A percentile compares a stretch with the other conserved stretches of the same genome.
Evolutionary conservation across 2,888 invertebrate species (phyloP).

Genomic region (Mantis religiosa): DNA sequence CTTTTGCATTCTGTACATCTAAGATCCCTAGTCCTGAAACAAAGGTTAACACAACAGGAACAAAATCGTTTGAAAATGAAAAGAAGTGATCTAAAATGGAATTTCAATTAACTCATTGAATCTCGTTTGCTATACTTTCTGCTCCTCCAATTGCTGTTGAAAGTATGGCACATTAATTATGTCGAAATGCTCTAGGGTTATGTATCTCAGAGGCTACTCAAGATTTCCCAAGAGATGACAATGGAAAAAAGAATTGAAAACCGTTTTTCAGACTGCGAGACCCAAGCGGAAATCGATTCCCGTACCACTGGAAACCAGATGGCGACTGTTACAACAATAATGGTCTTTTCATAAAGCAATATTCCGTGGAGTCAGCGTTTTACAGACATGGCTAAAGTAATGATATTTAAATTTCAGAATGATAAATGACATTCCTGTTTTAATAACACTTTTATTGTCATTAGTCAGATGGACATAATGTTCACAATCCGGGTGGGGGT

Average conservation of each 20-base stretch:
- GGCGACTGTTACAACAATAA: not conserved
- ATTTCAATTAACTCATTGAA: too few species aligned
- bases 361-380: not conserved
- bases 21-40: too few species aligned
- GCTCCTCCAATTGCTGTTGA: not conserved
- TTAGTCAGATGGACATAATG: not conserved
- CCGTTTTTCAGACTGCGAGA: not conserved
- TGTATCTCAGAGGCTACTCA: not conserved
- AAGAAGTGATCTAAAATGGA: too few species aligned
- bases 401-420: not conserved
- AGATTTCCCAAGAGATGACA: not conserved
- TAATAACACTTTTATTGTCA: not conserved
- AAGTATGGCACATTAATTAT: not conserved
- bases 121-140: not conserved
- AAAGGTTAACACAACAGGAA: too few species aligned
- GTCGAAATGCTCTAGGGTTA: not conserved
- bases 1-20: too few species aligned
- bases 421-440: not conserved
- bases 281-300: not conserved
- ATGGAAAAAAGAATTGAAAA: not conserved
- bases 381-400: not conserved
- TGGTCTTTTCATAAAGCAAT: not conserved
- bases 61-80: too few species aligned
- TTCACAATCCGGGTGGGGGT: not conserved
- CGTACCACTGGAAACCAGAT: not conserved